Conservation (phyloP, 2,797 vertebrate genomes). For the Sebastes trivittatus region DNA sequence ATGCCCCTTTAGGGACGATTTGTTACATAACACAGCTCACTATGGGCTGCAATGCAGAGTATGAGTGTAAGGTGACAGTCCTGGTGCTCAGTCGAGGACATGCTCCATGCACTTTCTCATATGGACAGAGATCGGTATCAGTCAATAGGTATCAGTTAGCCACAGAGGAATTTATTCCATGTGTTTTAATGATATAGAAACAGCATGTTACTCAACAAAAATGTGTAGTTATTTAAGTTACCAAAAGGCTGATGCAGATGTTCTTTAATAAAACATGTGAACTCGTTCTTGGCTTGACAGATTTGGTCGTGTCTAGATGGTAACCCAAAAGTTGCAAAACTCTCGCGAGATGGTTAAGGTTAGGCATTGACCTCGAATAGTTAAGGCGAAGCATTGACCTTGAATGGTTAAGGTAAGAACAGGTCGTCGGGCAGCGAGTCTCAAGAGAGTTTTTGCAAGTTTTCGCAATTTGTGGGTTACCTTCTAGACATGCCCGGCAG, state of each 20-base stretch:
- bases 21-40: slow-evolving; percentile 32
- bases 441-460: no score
- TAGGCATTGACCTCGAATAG: no score
- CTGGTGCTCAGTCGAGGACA: not conserved
- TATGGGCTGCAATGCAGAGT: not conserved
- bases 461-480: no score
- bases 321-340: no score
- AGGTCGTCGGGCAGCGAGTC: no score
- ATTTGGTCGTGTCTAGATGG: no score
- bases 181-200: not conserved
- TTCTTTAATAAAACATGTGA: not conserved
- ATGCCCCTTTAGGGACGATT: not conserved
- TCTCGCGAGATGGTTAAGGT: no score
- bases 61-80: slow-evolving; percentile 7
- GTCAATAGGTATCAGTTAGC: not conserved
- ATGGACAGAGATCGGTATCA: not conserved
- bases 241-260: not conserved
- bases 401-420: no score
- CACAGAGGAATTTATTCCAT: not conserved
- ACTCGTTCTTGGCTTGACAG: not conserved
- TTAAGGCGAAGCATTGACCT: no score
- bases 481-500: no score
- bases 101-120: not conserved
- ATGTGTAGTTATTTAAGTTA: not conserved
- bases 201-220: not conserved